Evolutionary conservation across 2,888 invertebrate species (phyloP).

Genomic region (Nephrotoma flavescens): DNA sequence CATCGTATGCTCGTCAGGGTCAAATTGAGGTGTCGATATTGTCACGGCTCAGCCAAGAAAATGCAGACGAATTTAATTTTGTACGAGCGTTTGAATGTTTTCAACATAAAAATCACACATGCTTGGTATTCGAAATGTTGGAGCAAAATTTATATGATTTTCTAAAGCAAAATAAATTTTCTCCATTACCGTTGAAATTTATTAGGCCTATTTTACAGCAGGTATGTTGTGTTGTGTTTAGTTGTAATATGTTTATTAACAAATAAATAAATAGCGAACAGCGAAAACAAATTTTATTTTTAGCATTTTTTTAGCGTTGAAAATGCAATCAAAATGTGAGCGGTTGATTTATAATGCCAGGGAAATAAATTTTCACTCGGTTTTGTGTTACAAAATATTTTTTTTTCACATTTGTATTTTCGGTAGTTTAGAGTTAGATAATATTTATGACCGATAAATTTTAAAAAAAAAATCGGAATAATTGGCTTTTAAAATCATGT

Average conservation of each 20-base stretch:
- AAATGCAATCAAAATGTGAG: neutral
- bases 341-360: neutral
- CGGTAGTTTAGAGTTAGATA: neutral
- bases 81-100: constrained; percentile 99
- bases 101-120: constrained; percentile 98
- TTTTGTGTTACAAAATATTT: neutral
- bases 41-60: constrained; percentile 87
- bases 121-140: constrained; percentile 99
- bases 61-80: constrained; percentile 99
- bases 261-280: neutral
- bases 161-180: constrained; percentile 99
- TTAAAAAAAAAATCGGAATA: neutral
- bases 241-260: neutral
- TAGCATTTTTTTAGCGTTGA: neutral
- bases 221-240: constrained; percentile 37
- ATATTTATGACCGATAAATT: neutral
- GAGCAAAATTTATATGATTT: constrained; percentile 99
- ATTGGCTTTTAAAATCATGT: neutral
- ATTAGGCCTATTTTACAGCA: constrained; percentile 98
- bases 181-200: constrained; percentile 93
- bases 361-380: neutral
- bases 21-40: constrained; percentile 98
- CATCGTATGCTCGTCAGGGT: constrained; percentile 98
- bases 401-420: neutral
- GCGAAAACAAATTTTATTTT: neutral